phyloP scores from a whole-genome alignment of 2,113 vertebrate species.

The Chiloscyllium plagiosum region DNA sequence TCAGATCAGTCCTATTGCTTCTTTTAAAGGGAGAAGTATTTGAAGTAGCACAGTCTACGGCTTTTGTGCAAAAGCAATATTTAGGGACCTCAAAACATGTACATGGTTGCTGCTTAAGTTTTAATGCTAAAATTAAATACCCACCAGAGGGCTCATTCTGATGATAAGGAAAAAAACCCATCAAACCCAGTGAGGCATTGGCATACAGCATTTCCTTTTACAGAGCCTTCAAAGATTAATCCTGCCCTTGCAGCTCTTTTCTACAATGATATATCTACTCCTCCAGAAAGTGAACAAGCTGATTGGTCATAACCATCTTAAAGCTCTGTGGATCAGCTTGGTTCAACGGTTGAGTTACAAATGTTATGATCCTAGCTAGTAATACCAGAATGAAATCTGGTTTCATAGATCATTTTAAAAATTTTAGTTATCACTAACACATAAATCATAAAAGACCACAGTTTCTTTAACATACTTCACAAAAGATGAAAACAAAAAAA shows the following conservation, averaged over 20 bases:
- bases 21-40: background rate
- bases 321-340: background rate
- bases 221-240: background rate
- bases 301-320: background rate
- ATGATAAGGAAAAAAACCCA: background rate
- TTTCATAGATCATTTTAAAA: too few species aligned
- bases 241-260: background rate
- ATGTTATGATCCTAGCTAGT: too few species aligned
- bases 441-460: too few species aligned
- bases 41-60: background rate
- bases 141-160: background rate
- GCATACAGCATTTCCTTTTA: background rate
- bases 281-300: background rate
- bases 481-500: too few species aligned
- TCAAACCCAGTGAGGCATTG: background rate
- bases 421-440: too few species aligned
- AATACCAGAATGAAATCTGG: too few species aligned
- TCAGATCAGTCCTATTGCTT: background rate
- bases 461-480: too few species aligned
- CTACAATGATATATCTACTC: background rate
- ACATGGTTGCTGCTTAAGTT: background rate
- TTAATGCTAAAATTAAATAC: background rate
- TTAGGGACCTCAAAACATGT: background rate
- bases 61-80: background rate
- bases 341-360: background rate